Evolutionary conservation across 1,140 invertebrate species (phyloP).

Genomic region (Hormaphis cornu): DNA sequence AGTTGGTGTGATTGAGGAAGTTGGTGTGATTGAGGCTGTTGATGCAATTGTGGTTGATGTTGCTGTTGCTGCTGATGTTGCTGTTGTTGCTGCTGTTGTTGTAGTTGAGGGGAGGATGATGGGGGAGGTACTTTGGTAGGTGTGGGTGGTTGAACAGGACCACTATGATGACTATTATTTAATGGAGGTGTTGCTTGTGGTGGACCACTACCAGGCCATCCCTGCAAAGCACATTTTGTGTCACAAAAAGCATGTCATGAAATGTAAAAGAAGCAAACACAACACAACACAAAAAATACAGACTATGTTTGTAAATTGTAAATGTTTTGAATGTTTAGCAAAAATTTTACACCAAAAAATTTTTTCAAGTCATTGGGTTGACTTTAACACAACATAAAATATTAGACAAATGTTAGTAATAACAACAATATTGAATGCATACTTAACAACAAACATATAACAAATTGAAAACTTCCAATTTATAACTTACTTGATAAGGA

Average conservation of each 20-base stretch:
- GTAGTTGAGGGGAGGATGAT: constrained; percentile 22
- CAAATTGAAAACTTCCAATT: neutral
- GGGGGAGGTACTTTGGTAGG: constrained; percentile 33
- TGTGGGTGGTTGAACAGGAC: constrained; percentile 19
- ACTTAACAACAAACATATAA: neutral
- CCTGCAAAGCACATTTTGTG: constrained; percentile 25
- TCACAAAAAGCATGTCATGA: constrained; percentile 17
- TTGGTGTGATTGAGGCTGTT: neutral
- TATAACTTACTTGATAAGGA: constrained; percentile 35
- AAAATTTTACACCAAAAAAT: neutral
- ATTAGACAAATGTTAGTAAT: neutral
- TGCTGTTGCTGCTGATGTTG: constrained; percentile 16
- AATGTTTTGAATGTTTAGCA: neutral
- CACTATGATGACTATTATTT: constrained; percentile 27
- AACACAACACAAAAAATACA: neutral
- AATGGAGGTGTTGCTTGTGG: constrained; percentile 28
- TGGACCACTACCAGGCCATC: constrained; percentile 27
- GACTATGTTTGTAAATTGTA: neutral
- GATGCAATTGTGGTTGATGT: constrained; percentile 2
- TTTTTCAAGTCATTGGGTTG: neutral
- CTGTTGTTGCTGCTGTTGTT: constrained; percentile 12
- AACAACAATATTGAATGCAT: neutral
- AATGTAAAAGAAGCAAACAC: neutral
- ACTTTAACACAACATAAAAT: neutral
- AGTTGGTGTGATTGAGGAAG: neutral